A percentile compares a stretch with the other conserved stretches of the same genome.
These are phyloP conservation scores for Drosophila elegans DNA, from an alignment of 1,140 invertebrate genomes.

Conservation along the genomic window DNA sequence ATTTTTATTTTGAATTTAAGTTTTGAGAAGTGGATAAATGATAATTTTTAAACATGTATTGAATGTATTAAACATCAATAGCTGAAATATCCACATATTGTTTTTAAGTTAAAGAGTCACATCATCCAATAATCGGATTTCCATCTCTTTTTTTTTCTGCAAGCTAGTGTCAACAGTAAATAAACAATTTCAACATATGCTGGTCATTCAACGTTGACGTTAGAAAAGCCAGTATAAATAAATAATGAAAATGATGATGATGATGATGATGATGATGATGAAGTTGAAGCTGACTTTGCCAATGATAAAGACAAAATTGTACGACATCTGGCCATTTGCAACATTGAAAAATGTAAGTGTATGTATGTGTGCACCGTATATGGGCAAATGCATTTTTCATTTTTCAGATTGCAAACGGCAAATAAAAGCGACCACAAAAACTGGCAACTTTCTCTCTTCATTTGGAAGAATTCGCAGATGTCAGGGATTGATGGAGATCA, in stretches of 20 bases:
- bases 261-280: conserved; percentile 20
- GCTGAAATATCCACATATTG: no score
- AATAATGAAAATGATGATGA: conserved; percentile 21
- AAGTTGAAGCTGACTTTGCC: conserved; percentile 22
- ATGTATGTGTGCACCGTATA: conserved; percentile 7
- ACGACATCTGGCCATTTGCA: conserved; percentile 44
- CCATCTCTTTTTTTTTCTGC: no score
- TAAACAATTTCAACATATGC: conserved; percentile 30
- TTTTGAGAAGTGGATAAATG: no score
- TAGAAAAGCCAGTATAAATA: conserved; percentile 16
- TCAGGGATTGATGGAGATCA: conserved; percentile 6
- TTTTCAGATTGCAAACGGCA: conserved; percentile 50
- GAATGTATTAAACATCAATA: no score
- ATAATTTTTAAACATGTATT: no score
- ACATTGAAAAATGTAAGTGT: conserved; percentile 26
- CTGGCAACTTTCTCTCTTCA: conserved; percentile 21
- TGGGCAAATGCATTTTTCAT: conserved; percentile 48
- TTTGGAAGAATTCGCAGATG: conserved; percentile 26
- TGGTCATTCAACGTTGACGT: conserved; percentile 21
- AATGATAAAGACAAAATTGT: conserved; percentile 37
- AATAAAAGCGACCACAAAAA: conserved; percentile 25
- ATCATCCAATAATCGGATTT: no score
- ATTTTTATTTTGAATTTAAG: no score
- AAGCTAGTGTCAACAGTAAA: no score
- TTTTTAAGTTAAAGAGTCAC: no score